These are phyloP conservation scores for Oreonectes daqikongensis DNA, from an alignment of 2,797 vertebrate genomes.

Conservation along the genomic window DNA sequence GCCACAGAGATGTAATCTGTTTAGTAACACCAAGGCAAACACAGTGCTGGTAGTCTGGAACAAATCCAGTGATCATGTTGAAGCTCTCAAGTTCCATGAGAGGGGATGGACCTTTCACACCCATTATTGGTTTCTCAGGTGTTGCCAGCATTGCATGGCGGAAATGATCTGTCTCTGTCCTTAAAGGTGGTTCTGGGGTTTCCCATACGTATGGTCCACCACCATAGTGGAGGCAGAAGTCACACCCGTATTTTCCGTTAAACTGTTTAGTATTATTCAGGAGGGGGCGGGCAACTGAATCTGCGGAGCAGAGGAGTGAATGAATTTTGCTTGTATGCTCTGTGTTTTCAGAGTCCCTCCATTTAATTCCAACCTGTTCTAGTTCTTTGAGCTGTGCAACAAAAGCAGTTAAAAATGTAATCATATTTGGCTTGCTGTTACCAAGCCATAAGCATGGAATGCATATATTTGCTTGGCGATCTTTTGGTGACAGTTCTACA, in stretches of 20 bases:
- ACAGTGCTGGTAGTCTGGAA: conserved; percentile 18
- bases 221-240: not conserved
- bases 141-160: conserved; percentile 35
- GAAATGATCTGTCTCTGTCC: conserved; percentile 25
- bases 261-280: conserved; percentile 24
- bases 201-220: conserved; percentile 15
- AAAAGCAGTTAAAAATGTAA: conserved; percentile 20
- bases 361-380: conserved; percentile 16
- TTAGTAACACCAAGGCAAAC: conserved; percentile 25
- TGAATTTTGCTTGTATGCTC: not conserved
- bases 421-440: conserved; percentile 20
- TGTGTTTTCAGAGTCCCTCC: conserved; percentile 17
- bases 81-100: conserved; percentile 19
- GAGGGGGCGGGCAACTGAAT: conserved; percentile 28
- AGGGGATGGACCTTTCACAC: too few species aligned
- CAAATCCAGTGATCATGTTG: not conserved
- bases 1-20: too few species aligned
- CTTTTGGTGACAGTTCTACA: too few species aligned
- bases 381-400: conserved; percentile 8
- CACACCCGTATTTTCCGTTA: not conserved
- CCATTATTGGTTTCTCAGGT: conserved; percentile 23
- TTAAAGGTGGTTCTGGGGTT: conserved; percentile 14
- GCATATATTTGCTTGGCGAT: not conserved
- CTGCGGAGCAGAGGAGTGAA: conserved; percentile 4
- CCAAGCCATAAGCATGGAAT: conserved; percentile 9